These are phyloP conservation scores for Ladona fulva DNA, from an alignment of 1,140 invertebrate genomes.

Conservation along the genomic window DNA sequence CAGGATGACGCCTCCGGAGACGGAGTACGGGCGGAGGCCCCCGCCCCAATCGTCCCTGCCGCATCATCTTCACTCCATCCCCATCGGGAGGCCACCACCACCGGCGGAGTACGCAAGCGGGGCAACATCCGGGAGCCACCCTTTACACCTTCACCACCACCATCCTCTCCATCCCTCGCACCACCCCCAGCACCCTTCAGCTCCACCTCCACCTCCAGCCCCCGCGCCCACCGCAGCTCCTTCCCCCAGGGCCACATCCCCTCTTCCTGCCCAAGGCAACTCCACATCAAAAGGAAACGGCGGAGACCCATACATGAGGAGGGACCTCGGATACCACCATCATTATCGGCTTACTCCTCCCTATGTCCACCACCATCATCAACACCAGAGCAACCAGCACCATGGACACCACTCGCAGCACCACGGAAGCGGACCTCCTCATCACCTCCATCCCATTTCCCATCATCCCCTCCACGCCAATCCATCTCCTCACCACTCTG, in stretches of 20 bases:
- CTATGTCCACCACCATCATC: conserved; percentile 34
- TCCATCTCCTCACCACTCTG: not conserved
- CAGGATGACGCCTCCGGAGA: conserved; percentile 34
- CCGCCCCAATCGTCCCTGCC: not conserved
- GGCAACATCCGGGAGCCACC: conserved; percentile 26
- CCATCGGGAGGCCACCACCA: conserved; percentile 24
- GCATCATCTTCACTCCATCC: conserved; percentile 25
- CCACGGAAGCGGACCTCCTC: not conserved
- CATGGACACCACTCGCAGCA: not conserved
- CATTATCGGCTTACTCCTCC: conserved; percentile 46
- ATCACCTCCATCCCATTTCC: not conserved
- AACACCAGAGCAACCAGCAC: conserved; percentile 23
- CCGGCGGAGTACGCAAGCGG: conserved; percentile 20
- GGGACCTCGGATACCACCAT: conserved; percentile 48
- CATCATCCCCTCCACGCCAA: not conserved
- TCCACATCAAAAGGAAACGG: conserved; percentile 34
- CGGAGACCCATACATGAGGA: conserved; percentile 48
- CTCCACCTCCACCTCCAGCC: not conserved
- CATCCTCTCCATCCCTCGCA: conserved; percentile 23
- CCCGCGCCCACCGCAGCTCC: not conserved
- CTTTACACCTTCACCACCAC: conserved; percentile 33
- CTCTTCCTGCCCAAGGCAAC: conserved; percentile 40
- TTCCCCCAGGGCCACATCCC: conserved; percentile 16
- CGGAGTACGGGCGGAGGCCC: conserved; percentile 33
- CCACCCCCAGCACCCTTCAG: not conserved